Evolutionary conservation across 53 echinoderm and acorn worm species (phyloP).

Genomic region (Luidia sarsii): DNA sequence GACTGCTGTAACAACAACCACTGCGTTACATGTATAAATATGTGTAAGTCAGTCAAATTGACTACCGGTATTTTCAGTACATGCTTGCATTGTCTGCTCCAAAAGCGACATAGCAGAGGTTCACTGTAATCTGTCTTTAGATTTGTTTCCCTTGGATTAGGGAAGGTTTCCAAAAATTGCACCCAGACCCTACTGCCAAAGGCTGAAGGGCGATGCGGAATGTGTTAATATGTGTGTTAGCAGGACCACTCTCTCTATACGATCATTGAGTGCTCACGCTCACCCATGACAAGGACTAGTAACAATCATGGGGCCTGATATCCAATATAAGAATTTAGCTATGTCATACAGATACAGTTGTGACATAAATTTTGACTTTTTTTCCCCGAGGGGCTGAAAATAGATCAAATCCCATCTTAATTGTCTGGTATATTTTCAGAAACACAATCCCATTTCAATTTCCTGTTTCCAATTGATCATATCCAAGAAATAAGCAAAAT

Average conservation of each 20-base stretch:
- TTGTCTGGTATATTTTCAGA: background rate
- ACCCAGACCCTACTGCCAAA: slow-evolving; percentile 68
- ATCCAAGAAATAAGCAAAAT: background rate
- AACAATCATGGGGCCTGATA: too few relatives aligned
- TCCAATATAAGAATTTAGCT: background rate
- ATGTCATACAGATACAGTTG: slow-evolving; percentile 7
- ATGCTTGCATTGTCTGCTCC: too few relatives aligned
- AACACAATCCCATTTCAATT: background rate
- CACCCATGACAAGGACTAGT: slow-evolving; percentile 90
- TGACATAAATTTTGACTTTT: slow-evolving; percentile 25
- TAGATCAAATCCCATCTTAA: background rate
- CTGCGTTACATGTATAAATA: too few relatives aligned
- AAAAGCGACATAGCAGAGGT: too few relatives aligned
- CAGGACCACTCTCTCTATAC: slow-evolving; percentile 93
- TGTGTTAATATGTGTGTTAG: slow-evolving; percentile 83
- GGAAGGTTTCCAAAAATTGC: slow-evolving; percentile 90
- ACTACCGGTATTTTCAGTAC: too few relatives aligned
- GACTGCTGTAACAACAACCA: too few relatives aligned
- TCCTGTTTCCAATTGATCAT: background rate
- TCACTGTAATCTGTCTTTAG: background rate
- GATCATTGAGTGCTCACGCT: slow-evolving; percentile 90
- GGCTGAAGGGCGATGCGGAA: slow-evolving; percentile 63
- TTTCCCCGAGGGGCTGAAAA: background rate
- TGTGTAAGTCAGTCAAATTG: too few relatives aligned
- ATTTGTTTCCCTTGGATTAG: background rate